phyloP scores from a whole-genome alignment of 2,113 vertebrate genomes.

The Tylochromis polylepis region DNA sequence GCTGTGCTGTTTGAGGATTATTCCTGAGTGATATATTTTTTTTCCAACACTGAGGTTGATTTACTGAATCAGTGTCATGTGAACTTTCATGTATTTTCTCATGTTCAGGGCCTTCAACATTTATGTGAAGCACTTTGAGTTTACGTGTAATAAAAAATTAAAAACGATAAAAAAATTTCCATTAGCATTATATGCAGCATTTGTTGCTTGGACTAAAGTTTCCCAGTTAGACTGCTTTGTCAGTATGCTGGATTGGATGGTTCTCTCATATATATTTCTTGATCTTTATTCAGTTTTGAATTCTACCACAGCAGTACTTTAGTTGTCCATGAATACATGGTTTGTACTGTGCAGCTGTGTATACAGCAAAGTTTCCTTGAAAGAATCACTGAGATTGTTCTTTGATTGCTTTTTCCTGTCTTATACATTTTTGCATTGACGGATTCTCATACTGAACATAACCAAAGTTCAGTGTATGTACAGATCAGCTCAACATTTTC shows the following conservation, averaged over 20 bases:
- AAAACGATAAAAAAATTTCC: background rate
- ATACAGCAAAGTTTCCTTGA: fast-evolving
- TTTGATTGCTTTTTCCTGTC: fast-evolving
- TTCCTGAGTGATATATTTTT: fast-evolving
- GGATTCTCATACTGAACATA: background rate
- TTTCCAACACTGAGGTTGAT: background rate
- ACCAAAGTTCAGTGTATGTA: background rate
- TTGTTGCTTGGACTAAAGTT: background rate
- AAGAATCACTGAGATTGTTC: background rate
- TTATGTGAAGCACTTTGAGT: background rate
- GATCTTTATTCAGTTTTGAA: background rate
- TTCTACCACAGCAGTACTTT: background rate
- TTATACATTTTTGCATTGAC: background rate
- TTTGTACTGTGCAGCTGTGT: background rate
- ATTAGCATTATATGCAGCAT: background rate
- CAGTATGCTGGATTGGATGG: background rate
- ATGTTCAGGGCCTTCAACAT: background rate
- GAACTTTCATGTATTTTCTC: background rate
- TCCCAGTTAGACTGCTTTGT: background rate
- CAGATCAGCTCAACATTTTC: background rate
- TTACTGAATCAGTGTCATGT: background rate
- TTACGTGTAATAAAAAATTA: background rate
- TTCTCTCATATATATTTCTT: fast-evolving
- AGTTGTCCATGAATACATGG: background rate
- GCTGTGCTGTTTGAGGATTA: background rate